Conservation (phyloP, 1,140 invertebrate genomes). For the Dendroctonus ponderosae region DNA sequence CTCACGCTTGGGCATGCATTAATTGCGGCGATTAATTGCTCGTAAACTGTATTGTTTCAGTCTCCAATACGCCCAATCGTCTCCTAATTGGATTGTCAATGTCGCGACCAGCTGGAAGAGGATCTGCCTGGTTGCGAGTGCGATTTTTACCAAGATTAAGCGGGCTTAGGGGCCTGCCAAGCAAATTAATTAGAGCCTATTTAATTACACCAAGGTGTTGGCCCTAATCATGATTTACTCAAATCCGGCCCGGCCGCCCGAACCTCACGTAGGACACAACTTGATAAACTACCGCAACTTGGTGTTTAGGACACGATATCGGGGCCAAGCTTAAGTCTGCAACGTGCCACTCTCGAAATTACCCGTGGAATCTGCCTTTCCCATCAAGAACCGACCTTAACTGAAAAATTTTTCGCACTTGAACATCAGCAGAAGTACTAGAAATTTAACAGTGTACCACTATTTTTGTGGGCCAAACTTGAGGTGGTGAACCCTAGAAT, state of each 20-base stretch:
- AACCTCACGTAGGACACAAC: conserved; percentile 29
- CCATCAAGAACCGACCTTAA: too few relatives aligned
- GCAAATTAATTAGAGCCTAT: conserved; percentile 31
- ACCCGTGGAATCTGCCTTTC: too few relatives aligned
- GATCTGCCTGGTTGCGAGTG: too few relatives aligned
- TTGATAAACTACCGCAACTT: conserved; percentile 33
- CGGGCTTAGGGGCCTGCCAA: not conserved
- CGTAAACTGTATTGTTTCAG: conserved; percentile 19
- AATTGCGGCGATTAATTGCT: conserved; percentile 31
- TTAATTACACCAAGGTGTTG: conserved; percentile 32
- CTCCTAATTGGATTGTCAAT: conserved; percentile 29
- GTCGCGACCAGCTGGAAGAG: conserved; percentile 5
- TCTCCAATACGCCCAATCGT: conserved; percentile 26
- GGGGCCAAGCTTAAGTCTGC: too few relatives aligned
- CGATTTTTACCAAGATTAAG: not conserved
- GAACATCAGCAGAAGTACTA: too few relatives aligned
- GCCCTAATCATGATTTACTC: conserved; percentile 30
- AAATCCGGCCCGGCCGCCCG: conserved; percentile 27
- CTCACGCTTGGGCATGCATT: conserved; percentile 14
- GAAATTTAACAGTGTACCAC: too few relatives aligned
- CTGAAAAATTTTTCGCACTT: too few relatives aligned
- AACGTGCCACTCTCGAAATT: too few relatives aligned
- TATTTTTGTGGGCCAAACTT: too few relatives aligned
- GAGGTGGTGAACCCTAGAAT: too few relatives aligned
- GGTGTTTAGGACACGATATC: conserved; percentile 21